Conservation (phyloP, 2,113 vertebrate species). For the Gobiocypris rarus region DNA sequence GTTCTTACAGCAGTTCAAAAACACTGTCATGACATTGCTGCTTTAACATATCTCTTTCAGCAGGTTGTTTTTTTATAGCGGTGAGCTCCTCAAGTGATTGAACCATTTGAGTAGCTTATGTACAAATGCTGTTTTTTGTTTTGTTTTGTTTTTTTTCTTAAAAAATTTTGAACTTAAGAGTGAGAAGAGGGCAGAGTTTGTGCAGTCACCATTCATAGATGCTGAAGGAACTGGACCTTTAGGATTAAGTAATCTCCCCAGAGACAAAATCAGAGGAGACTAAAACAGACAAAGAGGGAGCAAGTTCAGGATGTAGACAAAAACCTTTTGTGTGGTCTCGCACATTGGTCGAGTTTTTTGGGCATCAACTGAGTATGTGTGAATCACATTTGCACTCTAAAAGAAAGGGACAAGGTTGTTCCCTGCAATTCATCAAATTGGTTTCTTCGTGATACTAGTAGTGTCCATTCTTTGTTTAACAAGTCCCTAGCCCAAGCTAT, state of each 20-base stretch:
- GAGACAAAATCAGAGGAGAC: slow-evolving; percentile 52
- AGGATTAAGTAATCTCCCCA: slow-evolving; percentile 54
- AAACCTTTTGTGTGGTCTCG: slow-evolving; percentile 51
- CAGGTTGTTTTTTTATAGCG: slow-evolving; percentile 68
- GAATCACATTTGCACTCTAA: slow-evolving; percentile 45
- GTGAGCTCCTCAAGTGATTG: slow-evolving; percentile 67
- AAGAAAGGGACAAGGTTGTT: slow-evolving; percentile 19
- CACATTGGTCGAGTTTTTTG: slow-evolving; percentile 33
- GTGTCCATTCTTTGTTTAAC: slow-evolving; percentile 35
- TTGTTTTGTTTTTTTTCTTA: no score
- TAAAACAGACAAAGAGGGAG: slow-evolving; percentile 59
- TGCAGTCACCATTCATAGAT: slow-evolving; percentile 57
- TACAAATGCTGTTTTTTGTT: slow-evolving; percentile 88
- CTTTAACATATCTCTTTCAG: slow-evolving; percentile 41
- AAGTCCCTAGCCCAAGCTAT: slow-evolving; percentile 42
- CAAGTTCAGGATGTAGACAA: slow-evolving; percentile 57
- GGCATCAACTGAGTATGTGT: slow-evolving; percentile 40
- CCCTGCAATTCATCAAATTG: slow-evolving; percentile 46
- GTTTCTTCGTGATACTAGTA: slow-evolving; percentile 42
- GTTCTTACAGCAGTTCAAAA: slow-evolving; percentile 40
- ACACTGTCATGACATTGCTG: slow-evolving; percentile 39
- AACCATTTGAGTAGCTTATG: slow-evolving; percentile 81
- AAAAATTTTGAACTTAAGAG: slow-evolving; percentile 35
- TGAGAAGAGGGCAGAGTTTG: slow-evolving; percentile 64
- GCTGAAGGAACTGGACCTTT: slow-evolving; percentile 48